Percentiles rank a stretch among this genome's conserved stretches.
These are phyloP conservation scores for Pseudorhiza aurosa DNA, from an alignment of 30 jellyfish, hydroid and myxozoan genomes.

Conservation along the genomic window DNA sequence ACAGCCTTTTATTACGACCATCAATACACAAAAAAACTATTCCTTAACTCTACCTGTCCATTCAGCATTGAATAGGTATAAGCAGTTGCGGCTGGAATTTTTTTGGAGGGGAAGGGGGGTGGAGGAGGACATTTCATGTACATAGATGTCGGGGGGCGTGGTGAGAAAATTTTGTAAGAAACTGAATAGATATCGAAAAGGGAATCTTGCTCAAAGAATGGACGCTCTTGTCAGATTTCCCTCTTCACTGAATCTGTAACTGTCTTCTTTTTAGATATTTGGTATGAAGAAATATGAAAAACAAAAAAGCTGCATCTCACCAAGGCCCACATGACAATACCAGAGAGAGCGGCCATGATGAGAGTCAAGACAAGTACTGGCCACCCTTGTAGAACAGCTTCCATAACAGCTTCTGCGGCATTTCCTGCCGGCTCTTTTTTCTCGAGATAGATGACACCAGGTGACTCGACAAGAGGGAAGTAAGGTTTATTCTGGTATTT, in stretches of 20 bases:
- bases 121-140: too few relatives aligned
- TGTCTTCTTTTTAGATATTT: not conserved
- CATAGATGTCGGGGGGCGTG: too few relatives aligned
- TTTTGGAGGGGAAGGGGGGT: too few relatives aligned
- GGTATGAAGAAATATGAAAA: not conserved
- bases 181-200: too few relatives aligned
- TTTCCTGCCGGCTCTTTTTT: conserved; percentile 65
- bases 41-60: too few relatives aligned
- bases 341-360: conserved; percentile 99
- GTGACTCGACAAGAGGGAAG: conserved; percentile 95
- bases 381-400: conserved; percentile 98
- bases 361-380: conserved; percentile 94
- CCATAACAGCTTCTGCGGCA: conserved; percentile 91
- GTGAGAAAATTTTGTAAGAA: too few relatives aligned
- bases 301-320: conserved; percentile 34
- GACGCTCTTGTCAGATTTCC: too few relatives aligned
- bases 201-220: too few relatives aligned
- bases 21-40: too few relatives aligned
- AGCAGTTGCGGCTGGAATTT: too few relatives aligned
- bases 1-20: too few relatives aligned
- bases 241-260: not conserved
- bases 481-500: conserved; percentile 90
- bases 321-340: conserved; percentile 99
- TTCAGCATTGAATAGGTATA: too few relatives aligned
- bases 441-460: conserved; percentile 90